Conservation (phyloP, 2,113 vertebrate species). For the Daubentonia madagascariensis region DNA sequence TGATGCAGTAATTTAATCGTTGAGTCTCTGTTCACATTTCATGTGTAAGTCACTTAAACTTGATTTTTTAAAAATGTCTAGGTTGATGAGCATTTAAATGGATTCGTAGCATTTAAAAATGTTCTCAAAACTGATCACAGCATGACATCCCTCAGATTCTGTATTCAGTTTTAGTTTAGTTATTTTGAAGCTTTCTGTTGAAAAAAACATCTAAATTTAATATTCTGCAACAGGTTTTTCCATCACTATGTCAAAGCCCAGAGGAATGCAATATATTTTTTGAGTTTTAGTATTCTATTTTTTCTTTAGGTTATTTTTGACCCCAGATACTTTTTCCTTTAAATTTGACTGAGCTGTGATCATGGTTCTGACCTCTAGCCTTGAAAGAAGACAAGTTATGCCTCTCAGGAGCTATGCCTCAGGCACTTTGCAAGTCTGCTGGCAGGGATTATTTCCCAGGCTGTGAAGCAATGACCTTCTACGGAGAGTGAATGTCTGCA, state of each 20-base stretch:
- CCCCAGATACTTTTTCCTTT: constrained; percentile 71
- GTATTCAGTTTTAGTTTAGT: constrained; percentile 54
- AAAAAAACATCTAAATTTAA: constrained; percentile 67
- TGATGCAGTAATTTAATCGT: constrained; percentile 62
- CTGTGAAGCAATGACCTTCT: constrained; percentile 62
- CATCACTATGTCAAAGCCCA: constrained; percentile 54
- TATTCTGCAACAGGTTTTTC: constrained; percentile 70
- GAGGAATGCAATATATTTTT: constrained; percentile 50
- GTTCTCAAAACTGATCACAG: constrained; percentile 55
- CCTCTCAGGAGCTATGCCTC: constrained; percentile 64
- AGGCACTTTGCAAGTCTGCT: constrained; percentile 51
- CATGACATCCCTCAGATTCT: constrained; percentile 54
- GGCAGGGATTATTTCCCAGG: constrained; percentile 67
- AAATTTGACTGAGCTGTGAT: constrained; percentile 73
- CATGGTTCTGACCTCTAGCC: constrained; percentile 66
- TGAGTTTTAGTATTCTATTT: constrained; percentile 69
- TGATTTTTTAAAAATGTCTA: constrained; percentile 58
- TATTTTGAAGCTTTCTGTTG: constrained; percentile 68
- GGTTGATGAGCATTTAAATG: constrained; percentile 51
- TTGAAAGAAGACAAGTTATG: constrained; percentile 62
- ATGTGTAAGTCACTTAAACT: constrained; percentile 59
- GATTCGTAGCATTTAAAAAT: constrained; percentile 66
- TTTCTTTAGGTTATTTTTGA: constrained; percentile 77
- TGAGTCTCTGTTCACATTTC: constrained; percentile 57
- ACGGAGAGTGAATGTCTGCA: constrained; percentile 34